A percentile compares a stretch with the other conserved stretches of the same genome.
These are phyloP conservation scores for Drosophila nr. fundita DNA, from an alignment of 2,888 invertebrate species.

Conservation along the genomic window DNA sequence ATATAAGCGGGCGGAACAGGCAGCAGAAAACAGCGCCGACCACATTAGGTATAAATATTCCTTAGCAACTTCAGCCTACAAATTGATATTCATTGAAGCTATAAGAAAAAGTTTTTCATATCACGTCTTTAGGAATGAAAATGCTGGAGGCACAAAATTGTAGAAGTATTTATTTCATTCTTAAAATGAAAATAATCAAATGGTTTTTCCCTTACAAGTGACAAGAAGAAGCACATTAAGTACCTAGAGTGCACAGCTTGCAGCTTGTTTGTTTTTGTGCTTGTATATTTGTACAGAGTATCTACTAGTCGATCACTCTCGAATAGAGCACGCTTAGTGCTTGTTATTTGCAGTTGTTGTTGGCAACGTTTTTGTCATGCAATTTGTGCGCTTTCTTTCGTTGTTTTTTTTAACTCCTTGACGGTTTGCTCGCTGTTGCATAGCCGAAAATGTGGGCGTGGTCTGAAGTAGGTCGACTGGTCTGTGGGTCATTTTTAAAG, in stretches of 20 bases:
- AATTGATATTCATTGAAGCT: not conserved
- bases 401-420: slow-evolving; percentile 17
- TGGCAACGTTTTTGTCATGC: slow-evolving; percentile 63
- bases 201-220: not conserved
- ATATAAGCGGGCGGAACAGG: not conserved
- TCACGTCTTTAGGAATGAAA: fast-evolving
- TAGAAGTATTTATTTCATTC: not conserved
- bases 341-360: slow-evolving; percentile 26
- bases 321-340: not conserved
- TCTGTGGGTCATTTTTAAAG: slow-evolving; percentile 49
- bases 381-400: slow-evolving; percentile 54
- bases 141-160: not conserved
- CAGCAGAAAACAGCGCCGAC: not conserved
- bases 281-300: not conserved
- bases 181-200: not conserved
- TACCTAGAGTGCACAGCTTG: not conserved
- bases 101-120: not conserved
- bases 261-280: not conserved
- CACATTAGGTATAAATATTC: not conserved
- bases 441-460: slow-evolving; percentile 52
- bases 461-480: slow-evolving; percentile 67
- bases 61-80: not conserved
- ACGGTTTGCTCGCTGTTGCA: slow-evolving; percentile 44
- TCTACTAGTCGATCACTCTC: not conserved
- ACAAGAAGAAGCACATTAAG: not conserved